A percentile compares a stretch with the other conserved stretches of the same genome.
These are phyloP conservation scores for Platycheirus rosarum DNA, from an alignment of 2,888 invertebrate genomes.

Conservation along the genomic window DNA sequence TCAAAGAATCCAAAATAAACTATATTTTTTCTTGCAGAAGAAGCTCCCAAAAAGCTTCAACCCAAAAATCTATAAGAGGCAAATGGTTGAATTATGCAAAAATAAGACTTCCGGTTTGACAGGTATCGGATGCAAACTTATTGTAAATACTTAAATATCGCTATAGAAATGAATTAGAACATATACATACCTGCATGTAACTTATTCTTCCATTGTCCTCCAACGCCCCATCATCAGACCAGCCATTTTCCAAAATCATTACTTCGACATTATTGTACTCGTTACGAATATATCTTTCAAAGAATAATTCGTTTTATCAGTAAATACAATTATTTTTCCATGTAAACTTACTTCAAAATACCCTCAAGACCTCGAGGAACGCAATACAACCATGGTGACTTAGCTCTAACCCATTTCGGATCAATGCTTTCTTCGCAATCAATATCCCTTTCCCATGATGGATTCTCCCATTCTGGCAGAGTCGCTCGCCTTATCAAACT, in stretches of 20 bases:
- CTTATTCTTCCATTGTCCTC: constrained; percentile 81
- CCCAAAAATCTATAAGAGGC: too few relatives aligned
- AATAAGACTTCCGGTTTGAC: too few relatives aligned
- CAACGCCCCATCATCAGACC: constrained; percentile 82
- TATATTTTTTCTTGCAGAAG: too few relatives aligned
- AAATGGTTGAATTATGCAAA: too few relatives aligned
- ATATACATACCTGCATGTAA: constrained; percentile 76
- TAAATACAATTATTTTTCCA: background rate
- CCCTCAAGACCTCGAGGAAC: background rate
- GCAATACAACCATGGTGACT: constrained; percentile 76
- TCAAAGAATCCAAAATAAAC: too few relatives aligned
- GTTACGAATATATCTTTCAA: constrained; percentile 84
- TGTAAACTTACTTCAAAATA: constrained; percentile 9
- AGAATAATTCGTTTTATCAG: too few relatives aligned
- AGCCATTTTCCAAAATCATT: constrained; percentile 86
- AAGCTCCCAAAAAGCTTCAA: too few relatives aligned
- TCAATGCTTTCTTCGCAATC: constrained; percentile 75
- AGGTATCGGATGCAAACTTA: too few relatives aligned
- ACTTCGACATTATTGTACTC: constrained; percentile 84
- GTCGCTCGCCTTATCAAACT: constrained; percentile 75
- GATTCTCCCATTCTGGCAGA: constrained; percentile 77
- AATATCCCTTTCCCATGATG: constrained; percentile 84
- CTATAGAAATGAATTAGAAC: too few relatives aligned
- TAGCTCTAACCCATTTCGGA: constrained; percentile 77
- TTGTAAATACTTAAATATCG: too few relatives aligned